These are phyloP conservation scores for Metalampra italica DNA, from an alignment of 2,888 invertebrate species.

Conservation along the genomic window DNA sequence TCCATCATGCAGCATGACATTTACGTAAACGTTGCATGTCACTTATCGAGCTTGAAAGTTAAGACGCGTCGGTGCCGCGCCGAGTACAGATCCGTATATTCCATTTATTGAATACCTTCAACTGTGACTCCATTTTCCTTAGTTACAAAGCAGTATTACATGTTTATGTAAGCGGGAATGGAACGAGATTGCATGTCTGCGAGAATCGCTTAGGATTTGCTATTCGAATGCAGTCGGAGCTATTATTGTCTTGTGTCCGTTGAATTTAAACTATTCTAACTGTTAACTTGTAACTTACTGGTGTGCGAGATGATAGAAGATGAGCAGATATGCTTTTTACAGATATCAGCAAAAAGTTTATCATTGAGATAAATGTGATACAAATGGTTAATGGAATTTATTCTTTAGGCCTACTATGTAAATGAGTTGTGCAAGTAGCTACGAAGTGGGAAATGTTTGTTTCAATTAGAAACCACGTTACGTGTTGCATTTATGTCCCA, in stretches of 20 bases:
- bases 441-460: too few relatives aligned
- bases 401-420: too few relatives aligned
- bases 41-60: too few relatives aligned
- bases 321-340: background rate
- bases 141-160: constrained; percentile 11
- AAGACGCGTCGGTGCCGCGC: background rate
- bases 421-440: too few relatives aligned
- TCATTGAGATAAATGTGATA: too few relatives aligned
- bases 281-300: constrained; percentile 1
- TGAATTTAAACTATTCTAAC: constrained; percentile 12
- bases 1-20: too few relatives aligned
- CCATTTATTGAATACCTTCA: background rate
- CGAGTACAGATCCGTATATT: background rate
- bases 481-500: too few relatives aligned
- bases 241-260: constrained; percentile 20
- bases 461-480: too few relatives aligned
- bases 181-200: constrained; percentile 22
- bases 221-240: constrained; percentile 15
- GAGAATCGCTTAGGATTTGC: constrained; percentile 18
- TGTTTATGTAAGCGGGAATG: constrained; percentile 19
- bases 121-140: constrained; percentile 2
- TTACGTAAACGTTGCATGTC: too few relatives aligned
- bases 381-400: too few relatives aligned
- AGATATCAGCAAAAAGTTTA: too few relatives aligned
- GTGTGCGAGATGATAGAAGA: background rate